Evolutionary conservation across 2,113 vertebrate species (phyloP).

Genomic region (Sprattus sprattus): DNA sequence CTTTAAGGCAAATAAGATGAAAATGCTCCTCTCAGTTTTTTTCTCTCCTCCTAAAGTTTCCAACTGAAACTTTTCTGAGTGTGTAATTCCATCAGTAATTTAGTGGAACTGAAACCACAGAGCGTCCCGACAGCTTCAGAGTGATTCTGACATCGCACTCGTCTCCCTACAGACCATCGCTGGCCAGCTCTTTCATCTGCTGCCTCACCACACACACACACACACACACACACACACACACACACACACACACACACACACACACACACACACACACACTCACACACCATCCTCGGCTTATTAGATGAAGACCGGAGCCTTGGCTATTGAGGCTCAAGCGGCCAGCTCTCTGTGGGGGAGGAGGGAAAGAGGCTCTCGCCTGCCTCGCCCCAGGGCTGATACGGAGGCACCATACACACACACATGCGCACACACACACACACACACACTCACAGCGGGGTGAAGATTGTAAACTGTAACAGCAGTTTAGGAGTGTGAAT

Average conservation of each 20-base stretch:
- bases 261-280: background rate
- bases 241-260: background rate
- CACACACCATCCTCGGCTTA: background rate
- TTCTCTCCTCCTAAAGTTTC: background rate
- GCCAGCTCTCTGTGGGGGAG: background rate
- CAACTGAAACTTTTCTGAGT: too few relatives aligned
- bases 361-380: background rate
- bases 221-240: background rate
- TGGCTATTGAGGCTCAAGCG: background rate
- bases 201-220: background rate
- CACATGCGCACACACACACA: background rate
- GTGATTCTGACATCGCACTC: background rate
- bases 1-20: background rate
- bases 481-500: background rate
- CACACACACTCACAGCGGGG: background rate
- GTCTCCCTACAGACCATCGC: background rate
- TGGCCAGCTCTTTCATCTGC: background rate
- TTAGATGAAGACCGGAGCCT: background rate
- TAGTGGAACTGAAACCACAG: background rate
- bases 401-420: background rate
- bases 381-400: background rate
- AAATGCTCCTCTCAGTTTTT: background rate
- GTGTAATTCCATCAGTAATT: background rate
- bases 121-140: background rate
- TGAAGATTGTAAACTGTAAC: background rate